Conservation (phyloP, 2,888 invertebrate genomes). For the Pachymerium ferrugineum region DNA sequence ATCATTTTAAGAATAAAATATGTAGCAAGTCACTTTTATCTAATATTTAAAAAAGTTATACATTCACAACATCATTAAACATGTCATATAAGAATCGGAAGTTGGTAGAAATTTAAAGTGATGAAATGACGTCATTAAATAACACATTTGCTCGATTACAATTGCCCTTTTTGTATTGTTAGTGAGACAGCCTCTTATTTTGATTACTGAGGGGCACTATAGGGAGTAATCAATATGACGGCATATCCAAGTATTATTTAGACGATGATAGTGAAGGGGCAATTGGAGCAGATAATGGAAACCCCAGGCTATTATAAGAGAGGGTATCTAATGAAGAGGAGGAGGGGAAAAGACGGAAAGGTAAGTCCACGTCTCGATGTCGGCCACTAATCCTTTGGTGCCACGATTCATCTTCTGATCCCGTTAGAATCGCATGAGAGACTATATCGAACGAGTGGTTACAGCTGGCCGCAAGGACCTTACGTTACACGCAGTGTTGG, state of each 20-base stretch:
- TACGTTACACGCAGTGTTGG: neutral
- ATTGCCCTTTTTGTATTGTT: too few relatives aligned
- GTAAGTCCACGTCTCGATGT: neutral
- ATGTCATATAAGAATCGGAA: too few relatives aligned
- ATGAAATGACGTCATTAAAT: too few relatives aligned
- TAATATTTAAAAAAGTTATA: too few relatives aligned
- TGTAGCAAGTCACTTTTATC: too few relatives aligned
- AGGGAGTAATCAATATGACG: neutral
- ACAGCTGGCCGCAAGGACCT: neutral
- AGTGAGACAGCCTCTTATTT: too few relatives aligned
- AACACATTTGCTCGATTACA: too few relatives aligned
- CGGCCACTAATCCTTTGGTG: slow-evolving; percentile 18
- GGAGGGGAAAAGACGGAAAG: neutral
- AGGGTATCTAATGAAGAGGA: neutral
- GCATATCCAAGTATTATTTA: slow-evolving; percentile 10
- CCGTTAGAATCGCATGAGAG: slow-evolving; percentile 21
- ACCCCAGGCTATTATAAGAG: neutral
- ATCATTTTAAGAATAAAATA: too few relatives aligned
- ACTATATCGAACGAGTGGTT: neutral
- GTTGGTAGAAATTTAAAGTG: too few relatives aligned
- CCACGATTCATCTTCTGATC: slow-evolving; percentile 15
- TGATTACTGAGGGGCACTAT: neutral
- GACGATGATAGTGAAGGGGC: slow-evolving; percentile 9
- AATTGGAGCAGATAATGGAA: slow-evolving; percentile 18
- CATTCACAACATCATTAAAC: too few relatives aligned